Evolutionary conservation across 2,888 invertebrate genomes (phyloP), one percentile per base, ranked within the genome.

Genomic region (Punctoribates punctum): DNA sequence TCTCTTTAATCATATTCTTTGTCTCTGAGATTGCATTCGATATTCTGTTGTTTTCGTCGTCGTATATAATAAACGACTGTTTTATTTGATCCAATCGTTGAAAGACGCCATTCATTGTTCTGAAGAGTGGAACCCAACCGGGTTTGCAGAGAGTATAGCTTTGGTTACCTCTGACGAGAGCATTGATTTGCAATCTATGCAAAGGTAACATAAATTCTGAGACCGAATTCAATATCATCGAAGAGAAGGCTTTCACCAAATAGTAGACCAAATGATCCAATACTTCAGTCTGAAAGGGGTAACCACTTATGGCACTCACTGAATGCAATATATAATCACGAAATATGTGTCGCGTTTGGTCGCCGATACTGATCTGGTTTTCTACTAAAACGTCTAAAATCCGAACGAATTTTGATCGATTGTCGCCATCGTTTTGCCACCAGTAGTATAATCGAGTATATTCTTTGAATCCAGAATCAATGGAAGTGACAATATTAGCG

Each of bases 91-190:
- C 17, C n/a, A 62, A 15, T 2, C 3, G 1, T 13, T 62, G 17
- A 3, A 29, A 5, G 1, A n/a, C 25, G 1, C 1, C 1, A 0
- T 9, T 25, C 23, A 57, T 29, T 17, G 62, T 62, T 2, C 34
- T 25, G n/a, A 62, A 62, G 25, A 62, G n/a, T 17, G 29, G 62
- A 29, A 62, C n/a, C 62, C 62, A 62, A 34, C 62, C 62, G 8
- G 62, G 62, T 62, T 62, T 62, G 34, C 17, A 6, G 17, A 62
- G 17, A 2, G 29, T 15, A n/a, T 34, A 62, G 9, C 62, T 62
- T 1, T 3, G 1, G 3, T 17, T 1, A 3, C 4, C 15, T 3
- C 5, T n/a, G n/a, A 15, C 15, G n/a, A 62, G 29, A 3, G 2
- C 3, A 2, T 6, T 11, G 1, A 9, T 1, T 62, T 62, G 62